Evolutionary conservation across 2,113 vertebrate species (phyloP), one percentile per base, ranked within the genome.

Genomic region (Rhynchomys soricoides): DNA sequence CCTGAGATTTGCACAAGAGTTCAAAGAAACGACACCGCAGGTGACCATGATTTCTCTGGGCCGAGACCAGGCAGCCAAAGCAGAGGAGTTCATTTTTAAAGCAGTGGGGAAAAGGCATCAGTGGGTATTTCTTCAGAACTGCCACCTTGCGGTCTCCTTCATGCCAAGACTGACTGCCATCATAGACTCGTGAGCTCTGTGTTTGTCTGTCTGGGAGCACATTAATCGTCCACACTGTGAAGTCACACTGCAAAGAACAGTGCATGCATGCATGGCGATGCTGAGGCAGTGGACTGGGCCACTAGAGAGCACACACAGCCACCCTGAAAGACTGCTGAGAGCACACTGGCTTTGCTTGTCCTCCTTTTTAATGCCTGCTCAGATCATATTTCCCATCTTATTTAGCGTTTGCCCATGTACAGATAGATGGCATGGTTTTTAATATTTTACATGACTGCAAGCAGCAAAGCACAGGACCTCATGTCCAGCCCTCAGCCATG

Each of bases 121-220:
- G 8, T 98, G 98, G 98, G 97, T 98, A 86, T 98, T 98, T 91
- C 98, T 98, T 9, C 98, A 98, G 93, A 98, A 98, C 93, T 98
- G 98, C 94, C 98, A 98, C 81, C 97, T 98, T 0, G 98, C 98
- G 0, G 91, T 96, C 0, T 97, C 97, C 0, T 98, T 98, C 74
- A 98, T 98, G 98, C 98, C 98, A 0, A 95, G 74, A 17, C 98
- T 98, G 3, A 95, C 96, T 43, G 5, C 90, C 10, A 97, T 98
- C 68, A 83, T 98, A 31, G 97, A 98, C 16, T 96, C 75, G 98
- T 98, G 95, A 98, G 98, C 62, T 45, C 48, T 13, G 5, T 13
- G 2, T 59, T 52, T 48, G 40, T 94, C 90, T 34, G 5, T 62
- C 37, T 66, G 57, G 15, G 19, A 75, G n/a, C 16, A 21, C 40